A percentile compares a stretch with the other conserved stretches of the same genome.
These are phyloP conservation scores for Perca schrenkii DNA, from an alignment of 2,113 vertebrate genomes.

Conservation along the genomic window DNA sequence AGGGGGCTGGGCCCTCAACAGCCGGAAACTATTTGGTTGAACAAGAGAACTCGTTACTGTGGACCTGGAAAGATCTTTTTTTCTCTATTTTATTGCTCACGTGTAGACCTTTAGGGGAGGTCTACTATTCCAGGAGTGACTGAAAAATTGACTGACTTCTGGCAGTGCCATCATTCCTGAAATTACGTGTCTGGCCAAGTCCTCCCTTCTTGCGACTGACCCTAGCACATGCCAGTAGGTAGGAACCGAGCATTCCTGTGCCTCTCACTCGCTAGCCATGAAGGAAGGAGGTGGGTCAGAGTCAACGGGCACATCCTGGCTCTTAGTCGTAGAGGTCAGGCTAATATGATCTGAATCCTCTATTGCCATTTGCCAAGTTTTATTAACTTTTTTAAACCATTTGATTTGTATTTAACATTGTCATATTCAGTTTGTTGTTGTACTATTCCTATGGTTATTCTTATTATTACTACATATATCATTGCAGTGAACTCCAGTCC, in stretches of 20 bases:
- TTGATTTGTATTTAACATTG: constrained; percentile 81
- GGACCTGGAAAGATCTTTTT: constrained; percentile 50
- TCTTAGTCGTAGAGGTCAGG: constrained; percentile 59
- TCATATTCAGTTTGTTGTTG: constrained; percentile 79
- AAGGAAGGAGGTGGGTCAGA: constrained; percentile 78
- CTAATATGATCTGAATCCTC: constrained; percentile 58
- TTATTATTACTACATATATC: constrained; percentile 74
- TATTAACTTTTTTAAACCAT: constrained; percentile 67
- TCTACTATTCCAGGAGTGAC: constrained; percentile 37
- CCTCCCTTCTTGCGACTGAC: constrained; percentile 73
- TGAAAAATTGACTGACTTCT: constrained; percentile 64
- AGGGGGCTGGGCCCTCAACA: constrained; percentile 83
- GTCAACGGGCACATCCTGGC: constrained; percentile 76
- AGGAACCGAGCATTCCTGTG: constrained; percentile 79
- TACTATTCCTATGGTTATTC: constrained; percentile 72
- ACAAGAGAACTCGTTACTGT: constrained; percentile 37
- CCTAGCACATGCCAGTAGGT: constrained; percentile 68
- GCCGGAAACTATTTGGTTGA: constrained; percentile 62
- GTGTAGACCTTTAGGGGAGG: constrained; percentile 63
- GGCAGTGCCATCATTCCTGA: constrained; percentile 78
- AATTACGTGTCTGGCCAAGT: constrained; percentile 53
- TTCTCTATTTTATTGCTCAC: constrained; percentile 49
- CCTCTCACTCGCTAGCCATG: constrained; percentile 77
- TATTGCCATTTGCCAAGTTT: constrained; percentile 80
- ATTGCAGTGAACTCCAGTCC: constrained; percentile 72